These are phyloP conservation scores for Mythimna lalbum DNA, from an alignment of 2,888 invertebrate genomes.

Conservation along the genomic window DNA sequence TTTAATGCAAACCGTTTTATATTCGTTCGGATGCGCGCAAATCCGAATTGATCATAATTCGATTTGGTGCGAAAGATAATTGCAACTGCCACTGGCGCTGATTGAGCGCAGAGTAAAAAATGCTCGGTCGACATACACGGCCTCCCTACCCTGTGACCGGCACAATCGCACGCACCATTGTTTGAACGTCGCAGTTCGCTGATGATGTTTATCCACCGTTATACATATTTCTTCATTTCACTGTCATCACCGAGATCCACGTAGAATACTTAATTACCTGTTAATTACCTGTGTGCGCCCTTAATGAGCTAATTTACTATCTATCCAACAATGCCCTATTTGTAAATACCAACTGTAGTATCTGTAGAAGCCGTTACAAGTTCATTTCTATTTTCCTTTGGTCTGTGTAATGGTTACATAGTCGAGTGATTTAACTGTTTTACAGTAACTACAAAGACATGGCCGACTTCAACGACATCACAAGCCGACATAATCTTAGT, in stretches of 20 bases:
- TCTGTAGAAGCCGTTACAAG: constrained; percentile 6
- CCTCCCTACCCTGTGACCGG: constrained; percentile 64
- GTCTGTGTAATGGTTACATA: not conserved
- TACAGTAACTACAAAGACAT: constrained; percentile 23
- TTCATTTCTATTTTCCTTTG: constrained; percentile 14
- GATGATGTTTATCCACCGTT: constrained; percentile 87
- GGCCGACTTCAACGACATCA: constrained; percentile 24
- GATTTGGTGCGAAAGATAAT: constrained; percentile 90
- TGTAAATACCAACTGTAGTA: not conserved
- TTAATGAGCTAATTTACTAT: constrained; percentile 39
- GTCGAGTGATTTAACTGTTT: constrained; percentile 27
- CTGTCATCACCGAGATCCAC: constrained; percentile 52
- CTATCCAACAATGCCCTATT: constrained; percentile 14
- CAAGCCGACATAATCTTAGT: constrained; percentile 31
- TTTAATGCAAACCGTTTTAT: constrained; percentile 91
- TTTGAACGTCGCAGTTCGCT: constrained; percentile 83
- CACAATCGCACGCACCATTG: constrained; percentile 86
- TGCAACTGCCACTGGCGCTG: constrained; percentile 90
- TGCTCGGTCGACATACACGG: constrained; percentile 67
- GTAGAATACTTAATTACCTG: constrained; percentile 56
- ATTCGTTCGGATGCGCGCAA: constrained; percentile 90
- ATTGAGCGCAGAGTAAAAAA: constrained; percentile 88
- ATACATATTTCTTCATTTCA: constrained; percentile 76
- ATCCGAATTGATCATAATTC: constrained; percentile 91
- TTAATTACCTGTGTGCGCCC: constrained; percentile 26